Conservation (phyloP, 2,797 vertebrate species). For the Pampus argenteus region DNA sequence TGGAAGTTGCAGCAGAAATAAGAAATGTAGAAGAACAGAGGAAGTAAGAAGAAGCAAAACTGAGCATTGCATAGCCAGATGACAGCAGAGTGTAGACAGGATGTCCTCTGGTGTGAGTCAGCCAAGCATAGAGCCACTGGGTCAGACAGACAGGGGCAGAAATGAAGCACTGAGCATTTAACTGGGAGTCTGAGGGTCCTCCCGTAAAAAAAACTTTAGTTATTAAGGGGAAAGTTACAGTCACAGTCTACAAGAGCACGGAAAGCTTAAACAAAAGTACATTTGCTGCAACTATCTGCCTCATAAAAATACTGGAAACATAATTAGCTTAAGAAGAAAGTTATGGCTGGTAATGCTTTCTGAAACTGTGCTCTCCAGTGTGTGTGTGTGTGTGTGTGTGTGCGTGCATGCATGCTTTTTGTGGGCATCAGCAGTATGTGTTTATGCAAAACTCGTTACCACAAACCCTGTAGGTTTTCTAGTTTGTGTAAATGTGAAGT, state of each 20-base stretch:
- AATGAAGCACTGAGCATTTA: conserved; percentile 24
- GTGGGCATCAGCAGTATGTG: background rate
- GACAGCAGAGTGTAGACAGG: conserved; percentile 75
- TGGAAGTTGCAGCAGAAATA: conserved; percentile 53
- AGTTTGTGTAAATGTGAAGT: conserved; percentile 21
- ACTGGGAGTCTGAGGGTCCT: background rate
- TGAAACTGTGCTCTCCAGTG: conserved; percentile 17
- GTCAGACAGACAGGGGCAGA: conserved; percentile 36
- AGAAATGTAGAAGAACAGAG: conserved; percentile 54
- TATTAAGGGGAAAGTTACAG: background rate
- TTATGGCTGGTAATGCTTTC: background rate
- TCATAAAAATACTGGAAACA: conserved; percentile 31
- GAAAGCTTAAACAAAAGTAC: background rate
- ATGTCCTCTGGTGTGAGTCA: conserved; percentile 71
- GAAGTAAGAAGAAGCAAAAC: conserved; percentile 66
- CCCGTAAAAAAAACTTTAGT: background rate
- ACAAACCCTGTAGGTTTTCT: conserved; percentile 22
- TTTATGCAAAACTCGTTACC: too few relatives aligned
- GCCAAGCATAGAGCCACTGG: conserved; percentile 77
- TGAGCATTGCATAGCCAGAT: conserved; percentile 56
- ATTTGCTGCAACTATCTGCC: conserved; percentile 16
- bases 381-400: conserved; percentile 22
- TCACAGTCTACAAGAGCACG: background rate
- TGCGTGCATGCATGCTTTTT: conserved; percentile 15
- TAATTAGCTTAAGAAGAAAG: conserved; percentile 26